A percentile compares a stretch with the other conserved stretches of the same genome.
phyloP scores from a whole-genome alignment of 2,113 vertebrate species.

The Uropsilus gracilis region DNA sequence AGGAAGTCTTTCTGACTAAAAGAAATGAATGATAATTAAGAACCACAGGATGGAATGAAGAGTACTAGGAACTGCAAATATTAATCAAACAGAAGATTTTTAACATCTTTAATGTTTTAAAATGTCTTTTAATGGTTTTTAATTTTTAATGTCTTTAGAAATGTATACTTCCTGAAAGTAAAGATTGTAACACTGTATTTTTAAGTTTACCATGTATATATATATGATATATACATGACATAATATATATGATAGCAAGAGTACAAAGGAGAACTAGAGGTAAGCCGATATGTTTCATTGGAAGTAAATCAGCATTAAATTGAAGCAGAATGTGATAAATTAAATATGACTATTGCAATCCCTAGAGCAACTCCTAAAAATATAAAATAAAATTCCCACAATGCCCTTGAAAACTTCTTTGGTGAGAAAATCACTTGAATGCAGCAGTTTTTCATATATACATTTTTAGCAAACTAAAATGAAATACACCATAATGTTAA shows the following conservation, averaged over 20 bases:
- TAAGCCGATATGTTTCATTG: background rate
- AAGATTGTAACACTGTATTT: background rate
- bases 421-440: background rate
- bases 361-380: background rate
- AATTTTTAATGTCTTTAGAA: background rate
- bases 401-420: background rate
- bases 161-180: background rate
- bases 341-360: conserved; percentile 3
- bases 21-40: background rate
- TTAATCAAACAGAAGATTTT: background rate
- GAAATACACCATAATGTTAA: background rate
- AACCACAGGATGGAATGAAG: background rate
- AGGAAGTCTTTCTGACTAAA: background rate
- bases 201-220: background rate
- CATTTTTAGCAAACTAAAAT: background rate
- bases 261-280: background rate
- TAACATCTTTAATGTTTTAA: no score
- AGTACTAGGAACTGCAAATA: background rate
- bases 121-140: no score
- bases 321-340: background rate
- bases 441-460: background rate
- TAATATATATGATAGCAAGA: background rate
- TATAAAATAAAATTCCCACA: background rate
- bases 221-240: background rate
- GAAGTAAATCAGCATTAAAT: background rate